A percentile compares a stretch with the other conserved stretches of the same genome.
Evolutionary conservation across 2,888 invertebrate genomes (phyloP).

Genomic region (Neoascia interrupta): DNA sequence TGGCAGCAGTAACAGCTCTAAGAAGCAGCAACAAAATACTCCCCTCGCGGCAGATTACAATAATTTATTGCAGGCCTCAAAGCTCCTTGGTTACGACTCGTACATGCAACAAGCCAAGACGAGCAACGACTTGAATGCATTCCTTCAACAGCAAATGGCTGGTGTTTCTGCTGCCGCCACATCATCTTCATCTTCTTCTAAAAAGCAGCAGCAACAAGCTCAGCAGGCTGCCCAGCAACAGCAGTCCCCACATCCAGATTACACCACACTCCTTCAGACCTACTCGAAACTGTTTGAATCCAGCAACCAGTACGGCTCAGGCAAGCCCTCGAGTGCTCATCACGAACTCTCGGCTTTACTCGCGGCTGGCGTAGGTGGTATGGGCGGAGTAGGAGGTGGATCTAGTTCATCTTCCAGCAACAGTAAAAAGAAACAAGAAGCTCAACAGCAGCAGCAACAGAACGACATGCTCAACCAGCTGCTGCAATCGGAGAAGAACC

Average conservation of each 20-base stretch:
- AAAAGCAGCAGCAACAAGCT: conserved; percentile 60
- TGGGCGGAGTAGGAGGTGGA: conserved; percentile 51
- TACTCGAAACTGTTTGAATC: conserved; percentile 79
- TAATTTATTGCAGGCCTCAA: conserved; percentile 78
- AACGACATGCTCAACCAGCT: conserved; percentile 78
- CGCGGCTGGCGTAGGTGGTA: conserved; percentile 73
- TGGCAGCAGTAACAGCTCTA: conserved; percentile 64
- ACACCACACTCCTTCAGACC: conserved; percentile 77
- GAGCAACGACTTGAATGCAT: conserved; percentile 76
- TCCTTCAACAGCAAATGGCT: conserved; percentile 78
- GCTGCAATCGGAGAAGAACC: conserved; percentile 77
- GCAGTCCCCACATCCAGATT: conserved; percentile 75
- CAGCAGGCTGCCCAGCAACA: conserved; percentile 73
- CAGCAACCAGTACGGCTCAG: conserved; percentile 75
- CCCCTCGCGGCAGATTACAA: conserved; percentile 77
- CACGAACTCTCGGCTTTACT: conserved; percentile 76
- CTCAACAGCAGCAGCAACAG: conserved; percentile 73
- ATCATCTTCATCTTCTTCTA: conserved; percentile 64
- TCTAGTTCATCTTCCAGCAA: conserved; percentile 45
- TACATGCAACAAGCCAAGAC: conserved; percentile 77
- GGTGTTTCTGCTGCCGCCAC: conserved; percentile 75
- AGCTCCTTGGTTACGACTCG: conserved; percentile 78
- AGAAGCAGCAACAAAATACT: conserved; percentile 69
- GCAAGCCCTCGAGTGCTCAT: conserved; percentile 72
- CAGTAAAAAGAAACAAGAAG: conserved; percentile 63